phyloP scores from a whole-genome alignment of 2,797 vertebrate genomes.

The Hypotaenidia philippensis region DNA sequence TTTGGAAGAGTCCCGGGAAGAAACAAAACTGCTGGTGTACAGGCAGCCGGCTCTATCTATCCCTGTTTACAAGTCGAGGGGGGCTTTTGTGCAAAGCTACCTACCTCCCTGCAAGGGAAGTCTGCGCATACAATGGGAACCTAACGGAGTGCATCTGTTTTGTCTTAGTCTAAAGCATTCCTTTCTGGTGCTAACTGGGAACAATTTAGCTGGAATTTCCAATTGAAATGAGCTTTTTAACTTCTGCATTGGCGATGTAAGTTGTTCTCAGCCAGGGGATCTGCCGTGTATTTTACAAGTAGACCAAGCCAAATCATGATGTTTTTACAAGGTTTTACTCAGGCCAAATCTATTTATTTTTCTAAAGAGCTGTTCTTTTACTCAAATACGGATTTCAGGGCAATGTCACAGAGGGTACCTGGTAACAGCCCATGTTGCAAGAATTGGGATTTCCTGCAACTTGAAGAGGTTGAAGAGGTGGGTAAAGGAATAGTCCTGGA shows the following conservation, averaged over 20 bases:
- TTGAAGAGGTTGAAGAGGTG: background rate
- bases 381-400: background rate
- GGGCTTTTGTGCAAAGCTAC: constrained; percentile 38
- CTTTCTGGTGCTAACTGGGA: constrained; percentile 74
- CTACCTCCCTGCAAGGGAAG: constrained; percentile 64
- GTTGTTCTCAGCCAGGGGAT: constrained; percentile 51
- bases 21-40: background rate
- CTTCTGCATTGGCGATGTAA: constrained; percentile 51
- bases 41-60: constrained; percentile 12
- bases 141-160: constrained; percentile 70
- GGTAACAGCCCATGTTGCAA: background rate
- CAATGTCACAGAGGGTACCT: background rate
- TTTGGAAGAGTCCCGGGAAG: constrained; percentile 18
- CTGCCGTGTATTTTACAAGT: constrained; percentile 34
- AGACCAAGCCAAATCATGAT: background rate
- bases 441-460: background rate
- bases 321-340: constrained; percentile 30
- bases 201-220: constrained; percentile 75
- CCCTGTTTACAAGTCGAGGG: constrained; percentile 37
- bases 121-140: constrained; percentile 56
- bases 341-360: constrained; percentile 11
- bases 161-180: constrained; percentile 73
- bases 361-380: background rate
- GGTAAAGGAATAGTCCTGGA: background rate
- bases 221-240: constrained; percentile 61